Base-by-base conservation (phyloP, 2,113 vertebrate genomes). In the Tachycineta bicolor region DNA sequence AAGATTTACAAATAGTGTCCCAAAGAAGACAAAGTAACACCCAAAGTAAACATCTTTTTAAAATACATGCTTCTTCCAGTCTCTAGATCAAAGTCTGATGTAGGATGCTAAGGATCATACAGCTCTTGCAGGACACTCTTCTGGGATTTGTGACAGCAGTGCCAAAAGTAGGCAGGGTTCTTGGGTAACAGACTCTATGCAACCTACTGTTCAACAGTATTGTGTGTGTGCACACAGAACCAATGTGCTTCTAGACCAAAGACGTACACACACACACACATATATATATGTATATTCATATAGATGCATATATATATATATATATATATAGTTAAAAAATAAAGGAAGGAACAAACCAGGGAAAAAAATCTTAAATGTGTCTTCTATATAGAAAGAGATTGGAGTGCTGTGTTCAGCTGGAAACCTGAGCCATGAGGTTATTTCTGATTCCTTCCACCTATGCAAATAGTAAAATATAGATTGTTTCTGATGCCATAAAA, bases 171-270 rank as follows among this genome's bases (percentile, higher is more conserved):
- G 68, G 62, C 58, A 26, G 87, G 58, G 89, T 88, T 83, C 67
- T 80, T 97, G 34, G 77, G 59, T 74, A 77, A 69, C 70, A 93
- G 73, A 83, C 63, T 89, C 83, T 90, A 52, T 56, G 88, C 79
- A 96, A 84, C 69, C 90, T 92, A 71, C 84, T 89, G 70, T 87
- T 73, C 50, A 78, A 50, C 93, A 96, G 89, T 94, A 56, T 96
- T 94, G 50, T 67, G 75, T 96, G 46, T 64, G 39, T 76, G 24
- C 29, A 93, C 82, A 77, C 85, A 87, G 75, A 78, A 89, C 83
- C 87, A 89, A 87, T 83, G 80, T 90, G 73, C 77, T 84, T 71
- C 18, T 64, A 95, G 77, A 89, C 97, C 97, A 97, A 98, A 97
- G 97, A 98, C 50, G 37, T 34, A 39, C 26, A 44, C 4, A 43